Evolutionary conservation across 2,797 vertebrate genomes (phyloP).

Genomic region (Anableps anableps): DNA sequence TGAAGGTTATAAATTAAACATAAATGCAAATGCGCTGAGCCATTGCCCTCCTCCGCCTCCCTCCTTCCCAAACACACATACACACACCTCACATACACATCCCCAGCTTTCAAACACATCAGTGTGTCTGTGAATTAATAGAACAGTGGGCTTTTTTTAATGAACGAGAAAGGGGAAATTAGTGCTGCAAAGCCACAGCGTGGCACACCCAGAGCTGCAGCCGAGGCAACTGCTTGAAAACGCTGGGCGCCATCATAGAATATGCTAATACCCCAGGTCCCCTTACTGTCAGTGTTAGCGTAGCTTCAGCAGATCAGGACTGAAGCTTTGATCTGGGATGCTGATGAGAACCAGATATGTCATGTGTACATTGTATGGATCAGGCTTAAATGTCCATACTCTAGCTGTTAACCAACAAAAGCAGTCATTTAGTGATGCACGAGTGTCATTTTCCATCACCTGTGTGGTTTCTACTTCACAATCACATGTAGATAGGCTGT

Average conservation of each 20-base stretch:
- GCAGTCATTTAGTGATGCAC: constrained; percentile 19
- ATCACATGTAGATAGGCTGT: constrained; percentile 27
- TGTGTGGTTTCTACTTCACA: constrained; percentile 24
- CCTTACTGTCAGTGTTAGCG: constrained; percentile 72
- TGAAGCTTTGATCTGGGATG: constrained; percentile 74
- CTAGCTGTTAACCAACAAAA: constrained; percentile 20
- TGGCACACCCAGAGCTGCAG: constrained; percentile 76
- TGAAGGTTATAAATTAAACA: constrained; percentile 89
- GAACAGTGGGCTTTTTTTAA: constrained; percentile 84
- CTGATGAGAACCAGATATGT: constrained; percentile 70
- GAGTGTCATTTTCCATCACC: constrained; percentile 31
- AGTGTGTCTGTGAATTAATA: constrained; percentile 85
- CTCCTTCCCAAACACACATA: constrained; percentile 23
- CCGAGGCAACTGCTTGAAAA: constrained; percentile 77
- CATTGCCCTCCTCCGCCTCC: constrained; percentile 80
- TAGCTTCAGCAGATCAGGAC: constrained; percentile 76
- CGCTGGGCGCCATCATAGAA: constrained; percentile 79
- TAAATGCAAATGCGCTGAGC: constrained; percentile 86
- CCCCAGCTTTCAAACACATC: constrained; percentile 83
- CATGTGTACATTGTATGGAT: constrained; percentile 63
- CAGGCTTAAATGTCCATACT: constrained; percentile 27
- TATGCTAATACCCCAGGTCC: constrained; percentile 78
- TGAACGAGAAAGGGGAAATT: constrained; percentile 79
- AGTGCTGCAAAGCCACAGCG: constrained; percentile 79
- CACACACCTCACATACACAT: constrained; percentile 46